These are phyloP conservation scores for Pandemis heparana DNA, from an alignment of 2,888 invertebrate genomes.

Conservation along the genomic window DNA sequence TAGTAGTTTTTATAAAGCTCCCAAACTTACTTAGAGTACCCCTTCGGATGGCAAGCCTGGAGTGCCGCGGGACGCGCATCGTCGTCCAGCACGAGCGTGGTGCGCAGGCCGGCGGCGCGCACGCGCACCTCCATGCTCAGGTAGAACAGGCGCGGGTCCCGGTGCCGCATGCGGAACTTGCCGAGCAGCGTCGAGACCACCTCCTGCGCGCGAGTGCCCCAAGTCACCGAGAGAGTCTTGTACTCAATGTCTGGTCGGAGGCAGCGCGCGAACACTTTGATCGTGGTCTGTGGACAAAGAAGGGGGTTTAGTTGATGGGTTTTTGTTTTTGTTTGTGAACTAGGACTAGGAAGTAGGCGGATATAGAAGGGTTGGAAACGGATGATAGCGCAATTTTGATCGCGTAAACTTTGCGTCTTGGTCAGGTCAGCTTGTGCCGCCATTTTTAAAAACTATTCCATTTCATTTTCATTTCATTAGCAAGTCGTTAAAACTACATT, in stretches of 20 bases:
- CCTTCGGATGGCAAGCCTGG: constrained; percentile 97
- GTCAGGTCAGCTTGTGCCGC: too few relatives aligned
- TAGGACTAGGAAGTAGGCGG: too few relatives aligned
- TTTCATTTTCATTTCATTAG: too few relatives aligned
- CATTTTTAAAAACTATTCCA: too few relatives aligned
- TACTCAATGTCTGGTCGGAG: constrained; percentile 97
- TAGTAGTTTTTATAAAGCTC: neutral
- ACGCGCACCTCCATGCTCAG: constrained; percentile 97
- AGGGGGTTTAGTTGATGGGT: constrained; percentile 33
- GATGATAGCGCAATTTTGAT: too few relatives aligned
- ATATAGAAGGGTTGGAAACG: too few relatives aligned
- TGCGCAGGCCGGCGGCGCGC: constrained; percentile 92
- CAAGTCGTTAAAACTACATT: too few relatives aligned
- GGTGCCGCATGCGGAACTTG: constrained; percentile 96
- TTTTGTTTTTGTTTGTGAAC: constrained; percentile 9
- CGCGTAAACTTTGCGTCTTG: too few relatives aligned
- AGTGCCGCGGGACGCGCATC: constrained; percentile 95
- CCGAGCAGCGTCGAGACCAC: constrained; percentile 93
- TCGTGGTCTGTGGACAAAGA: constrained; percentile 89
- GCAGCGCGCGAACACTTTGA: constrained; percentile 96
- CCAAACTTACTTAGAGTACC: constrained; percentile 92
- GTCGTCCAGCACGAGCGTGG: constrained; percentile 93
- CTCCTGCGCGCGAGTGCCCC: constrained; percentile 94
- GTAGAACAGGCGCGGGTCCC: constrained; percentile 96
- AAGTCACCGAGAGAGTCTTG: constrained; percentile 96